A percentile compares a stretch with the other conserved stretches of the same genome.
Conservation (phyloP, 64 coral and sea anemone species). For the Montipora sp. region DNA sequence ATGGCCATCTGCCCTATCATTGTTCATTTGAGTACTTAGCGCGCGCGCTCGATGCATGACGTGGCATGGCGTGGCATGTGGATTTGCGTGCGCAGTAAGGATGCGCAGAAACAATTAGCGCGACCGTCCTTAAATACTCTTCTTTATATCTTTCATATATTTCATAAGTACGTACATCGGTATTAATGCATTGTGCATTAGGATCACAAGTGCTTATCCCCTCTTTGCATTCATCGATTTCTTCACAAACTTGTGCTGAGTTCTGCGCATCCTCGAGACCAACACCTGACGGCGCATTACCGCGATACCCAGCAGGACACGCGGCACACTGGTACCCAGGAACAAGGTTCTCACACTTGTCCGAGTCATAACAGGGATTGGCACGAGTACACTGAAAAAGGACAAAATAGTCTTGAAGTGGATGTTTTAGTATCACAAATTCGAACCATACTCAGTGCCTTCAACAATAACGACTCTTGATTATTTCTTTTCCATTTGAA, state of each 20-base stretch:
- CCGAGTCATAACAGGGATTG: slow-evolving; percentile 68
- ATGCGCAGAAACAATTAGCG: too few species aligned
- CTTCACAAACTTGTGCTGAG: slow-evolving; percentile 76
- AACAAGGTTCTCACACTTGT: slow-evolving; percentile 64
- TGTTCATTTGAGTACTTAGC: too few species aligned
- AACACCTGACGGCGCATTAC: slow-evolving; percentile 84
- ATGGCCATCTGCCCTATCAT: too few species aligned
- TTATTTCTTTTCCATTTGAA: too few species aligned
- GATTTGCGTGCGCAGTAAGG: too few species aligned
- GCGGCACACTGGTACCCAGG: slow-evolving; percentile 84
- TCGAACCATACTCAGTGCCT: too few species aligned
- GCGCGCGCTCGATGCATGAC: too few species aligned
- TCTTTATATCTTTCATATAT: too few species aligned
- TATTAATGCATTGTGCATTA: slow-evolving; percentile 86
- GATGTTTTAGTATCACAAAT: too few species aligned
- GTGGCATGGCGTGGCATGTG: too few species aligned
- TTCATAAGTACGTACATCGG: neutral
- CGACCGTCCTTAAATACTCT: too few species aligned
- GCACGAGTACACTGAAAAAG: slow-evolving; percentile 53
- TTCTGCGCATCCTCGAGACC: slow-evolving; percentile 72
- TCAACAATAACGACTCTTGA: too few species aligned
- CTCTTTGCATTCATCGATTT: slow-evolving; percentile 85
- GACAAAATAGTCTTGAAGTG: neutral
- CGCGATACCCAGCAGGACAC: slow-evolving; percentile 78
- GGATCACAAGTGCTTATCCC: slow-evolving; percentile 72